phyloP scores from a whole-genome alignment of 2,113 vertebrate species.

The Gymnobelideus leadbeateri region DNA sequence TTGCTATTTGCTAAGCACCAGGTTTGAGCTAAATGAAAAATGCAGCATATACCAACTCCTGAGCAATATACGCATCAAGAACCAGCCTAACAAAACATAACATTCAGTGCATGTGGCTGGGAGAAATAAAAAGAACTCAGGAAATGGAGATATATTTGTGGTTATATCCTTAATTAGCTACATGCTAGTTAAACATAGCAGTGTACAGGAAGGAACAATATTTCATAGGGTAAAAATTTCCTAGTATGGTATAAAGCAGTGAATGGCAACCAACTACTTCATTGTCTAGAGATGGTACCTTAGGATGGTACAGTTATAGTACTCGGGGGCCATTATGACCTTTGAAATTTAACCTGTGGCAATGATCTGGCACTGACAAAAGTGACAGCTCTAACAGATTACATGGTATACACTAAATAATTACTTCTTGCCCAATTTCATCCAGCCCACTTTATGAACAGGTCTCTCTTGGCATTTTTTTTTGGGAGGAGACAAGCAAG shows the following conservation, averaged over 20 bases:
- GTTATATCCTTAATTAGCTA: conserved; percentile 60
- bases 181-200: conserved; percentile 38
- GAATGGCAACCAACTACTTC: conserved; percentile 25
- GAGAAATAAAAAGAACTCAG: conserved; percentile 65
- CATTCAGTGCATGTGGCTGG: conserved; percentile 10
- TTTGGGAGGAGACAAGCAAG: not conserved
- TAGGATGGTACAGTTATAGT: not conserved
- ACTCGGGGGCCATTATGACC: not conserved
- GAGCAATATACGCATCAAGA: conserved; percentile 66
- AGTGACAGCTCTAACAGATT: not conserved
- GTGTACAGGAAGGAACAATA: conserved; percentile 42
- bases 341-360: not conserved
- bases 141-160: conserved; percentile 73
- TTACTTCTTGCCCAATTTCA: not conserved
- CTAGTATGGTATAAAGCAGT: not conserved
- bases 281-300: not conserved
- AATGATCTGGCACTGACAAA: conserved; percentile 5
- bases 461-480: not conserved
- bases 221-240: conserved; percentile 34
- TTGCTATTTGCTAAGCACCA: conserved; percentile 71
- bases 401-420: not conserved
- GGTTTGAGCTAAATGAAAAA: conserved; percentile 67
- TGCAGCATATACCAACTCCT: conserved; percentile 50
- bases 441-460: not conserved
- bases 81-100: conserved; percentile 47